These are phyloP conservation scores for Autographa gamma DNA, from an alignment of 2,888 invertebrate genomes.

Conservation along the genomic window DNA sequence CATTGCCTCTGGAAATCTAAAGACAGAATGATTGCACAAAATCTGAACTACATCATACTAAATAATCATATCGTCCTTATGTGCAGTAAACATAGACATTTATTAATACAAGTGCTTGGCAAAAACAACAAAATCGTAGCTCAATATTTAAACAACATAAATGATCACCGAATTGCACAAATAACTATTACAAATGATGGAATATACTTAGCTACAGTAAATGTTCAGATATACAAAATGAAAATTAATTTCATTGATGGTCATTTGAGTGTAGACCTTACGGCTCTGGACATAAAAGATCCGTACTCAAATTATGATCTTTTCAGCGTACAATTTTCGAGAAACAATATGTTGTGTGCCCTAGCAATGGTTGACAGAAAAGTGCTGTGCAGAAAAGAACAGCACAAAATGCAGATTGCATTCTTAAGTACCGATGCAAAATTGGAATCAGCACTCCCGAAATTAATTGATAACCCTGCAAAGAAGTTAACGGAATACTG, in stretches of 20 bases:
- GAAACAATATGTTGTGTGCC: constrained; percentile 68
- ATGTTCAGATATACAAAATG: constrained; percentile 73
- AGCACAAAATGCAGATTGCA: constrained; percentile 68
- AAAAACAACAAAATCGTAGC: constrained; percentile 64
- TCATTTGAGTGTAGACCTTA: constrained; percentile 59
- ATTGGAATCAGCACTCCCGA: constrained; percentile 59
- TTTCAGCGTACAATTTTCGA: constrained; percentile 68
- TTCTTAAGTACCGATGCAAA: constrained; percentile 62
- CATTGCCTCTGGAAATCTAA: constrained; percentile 71
- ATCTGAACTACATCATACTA: constrained; percentile 60
- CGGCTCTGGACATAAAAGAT: constrained; percentile 66
- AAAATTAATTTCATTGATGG: constrained; percentile 49
- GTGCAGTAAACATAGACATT: constrained; percentile 79
- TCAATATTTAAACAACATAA: constrained; percentile 72
- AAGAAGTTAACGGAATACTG: constrained; percentile 70
- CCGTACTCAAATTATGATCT: constrained; percentile 67
- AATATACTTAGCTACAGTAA: constrained; percentile 70
- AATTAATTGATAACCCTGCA: constrained; percentile 71
- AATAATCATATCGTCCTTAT: constrained; percentile 69
- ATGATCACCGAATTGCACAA: constrained; percentile 76
- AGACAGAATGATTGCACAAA: constrained; percentile 75
- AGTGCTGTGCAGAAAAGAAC: constrained; percentile 70
- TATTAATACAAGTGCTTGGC: constrained; percentile 71
- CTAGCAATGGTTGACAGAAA: constrained; percentile 69
- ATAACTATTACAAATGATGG: constrained; percentile 61